These are phyloP conservation scores for Myzus persicae DNA, from an alignment of 1,140 invertebrate species.

Conservation along the genomic window DNA sequence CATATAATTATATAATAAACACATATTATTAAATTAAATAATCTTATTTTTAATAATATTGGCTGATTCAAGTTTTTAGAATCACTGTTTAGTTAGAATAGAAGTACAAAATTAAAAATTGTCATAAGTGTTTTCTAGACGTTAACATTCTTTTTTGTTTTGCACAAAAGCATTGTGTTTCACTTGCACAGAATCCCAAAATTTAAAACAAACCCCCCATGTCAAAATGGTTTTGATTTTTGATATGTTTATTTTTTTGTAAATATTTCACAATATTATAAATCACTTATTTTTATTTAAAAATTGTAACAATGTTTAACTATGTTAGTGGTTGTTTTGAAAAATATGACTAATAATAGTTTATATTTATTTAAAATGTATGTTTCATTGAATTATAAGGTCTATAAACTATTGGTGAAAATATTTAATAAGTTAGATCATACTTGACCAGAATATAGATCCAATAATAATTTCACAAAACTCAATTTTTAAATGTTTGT, in stretches of 20 bases:
- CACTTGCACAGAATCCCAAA: neutral
- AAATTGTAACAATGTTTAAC: neutral
- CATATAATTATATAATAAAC: neutral
- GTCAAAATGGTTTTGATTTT: neutral
- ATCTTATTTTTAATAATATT: neutral
- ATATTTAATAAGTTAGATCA: too few relatives aligned
- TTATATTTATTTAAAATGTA: conserved; percentile 12
- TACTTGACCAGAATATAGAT: neutral
- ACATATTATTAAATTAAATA: neutral
- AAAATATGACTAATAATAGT: neutral
- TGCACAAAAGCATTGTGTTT: neutral
- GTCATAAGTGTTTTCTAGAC: neutral
- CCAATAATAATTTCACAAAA: neutral
- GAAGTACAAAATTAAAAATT: neutral
- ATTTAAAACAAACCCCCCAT: neutral
- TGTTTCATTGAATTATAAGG: neutral
- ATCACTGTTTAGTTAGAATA: neutral
- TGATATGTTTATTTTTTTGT: neutral
- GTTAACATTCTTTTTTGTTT: neutral
- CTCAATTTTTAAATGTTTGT: neutral
- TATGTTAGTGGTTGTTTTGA: neutral
- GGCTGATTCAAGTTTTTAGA: neutral
- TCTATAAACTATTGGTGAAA: too few relatives aligned
- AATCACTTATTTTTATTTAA: conserved; percentile 21
- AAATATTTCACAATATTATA: conserved; percentile 26